Percentiles rank a stretch among this genome's conserved stretches.
Conservation (phyloP, 2,113 vertebrate species). For the Balaenoptera acutorostrata region DNA sequence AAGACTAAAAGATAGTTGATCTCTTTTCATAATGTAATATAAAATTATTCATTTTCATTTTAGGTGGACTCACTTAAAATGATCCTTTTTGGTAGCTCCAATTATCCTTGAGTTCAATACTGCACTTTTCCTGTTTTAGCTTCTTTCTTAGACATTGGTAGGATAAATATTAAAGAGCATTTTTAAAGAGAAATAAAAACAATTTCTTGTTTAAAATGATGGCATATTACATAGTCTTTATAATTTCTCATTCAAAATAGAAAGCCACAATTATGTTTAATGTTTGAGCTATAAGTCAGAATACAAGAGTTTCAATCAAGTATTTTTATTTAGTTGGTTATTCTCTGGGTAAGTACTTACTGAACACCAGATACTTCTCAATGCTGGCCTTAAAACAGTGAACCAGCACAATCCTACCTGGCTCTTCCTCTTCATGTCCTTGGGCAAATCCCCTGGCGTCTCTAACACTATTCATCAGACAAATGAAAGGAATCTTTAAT, state of each 20-base stretch:
- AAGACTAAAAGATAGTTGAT: not conserved
- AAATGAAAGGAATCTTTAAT: not conserved
- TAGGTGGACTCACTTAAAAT: not conserved
- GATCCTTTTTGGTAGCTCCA: not conserved
- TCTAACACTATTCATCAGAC: not conserved
- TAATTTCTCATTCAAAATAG: not conserved
- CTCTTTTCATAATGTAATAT: not conserved
- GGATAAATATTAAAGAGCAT: not conserved
- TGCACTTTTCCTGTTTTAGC: not conserved
- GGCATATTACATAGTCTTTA: not conserved
- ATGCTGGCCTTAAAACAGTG: not conserved
- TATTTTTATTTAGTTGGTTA: not conserved
- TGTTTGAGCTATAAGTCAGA: not conserved
- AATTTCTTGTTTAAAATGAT: not conserved
- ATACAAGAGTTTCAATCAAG: not conserved
- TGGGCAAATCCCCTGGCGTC: not conserved
- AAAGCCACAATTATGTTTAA: not conserved
- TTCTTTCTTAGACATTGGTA: not conserved
- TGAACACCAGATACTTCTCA: not conserved
- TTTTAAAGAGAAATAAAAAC: not conserved
- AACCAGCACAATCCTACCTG: not conserved
- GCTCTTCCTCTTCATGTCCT: not conserved
- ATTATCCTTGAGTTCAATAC: not conserved
- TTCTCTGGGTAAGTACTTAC: not conserved
- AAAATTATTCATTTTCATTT: not conserved